Percentiles rank a stretch among this genome's conserved stretches.
Conservation (phyloP, 2,888 invertebrate species). For the Dusona sp. region DNA sequence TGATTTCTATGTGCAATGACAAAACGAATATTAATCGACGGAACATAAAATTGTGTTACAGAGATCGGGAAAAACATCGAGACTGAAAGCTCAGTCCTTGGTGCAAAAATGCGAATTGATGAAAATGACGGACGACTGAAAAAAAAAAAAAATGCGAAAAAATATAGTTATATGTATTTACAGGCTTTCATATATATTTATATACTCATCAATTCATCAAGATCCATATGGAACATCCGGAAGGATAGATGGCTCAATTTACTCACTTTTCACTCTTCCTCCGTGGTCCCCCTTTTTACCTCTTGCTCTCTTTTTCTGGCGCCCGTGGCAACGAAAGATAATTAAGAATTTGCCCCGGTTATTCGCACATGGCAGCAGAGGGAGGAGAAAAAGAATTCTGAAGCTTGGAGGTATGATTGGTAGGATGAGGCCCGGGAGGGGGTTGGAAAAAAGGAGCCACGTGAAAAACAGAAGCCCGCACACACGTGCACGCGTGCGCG, state of each 20-base stretch:
- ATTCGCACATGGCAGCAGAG: slow-evolving; percentile 52
- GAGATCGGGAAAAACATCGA: neutral
- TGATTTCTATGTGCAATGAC: neutral
- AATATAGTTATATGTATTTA: neutral
- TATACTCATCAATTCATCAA: slow-evolving; percentile 62
- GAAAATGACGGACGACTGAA: slow-evolving; percentile 3
- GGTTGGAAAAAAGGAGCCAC: slow-evolving; percentile 42
- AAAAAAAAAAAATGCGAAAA: neutral
- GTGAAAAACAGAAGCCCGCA: slow-evolving; percentile 19
- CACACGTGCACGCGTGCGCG: slow-evolving; percentile 10
- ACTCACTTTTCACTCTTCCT: slow-evolving; percentile 39
- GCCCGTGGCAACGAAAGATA: slow-evolving; percentile 66
- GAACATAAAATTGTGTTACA: neutral
- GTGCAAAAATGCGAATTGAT: neutral
- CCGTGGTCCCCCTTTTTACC: neutral
- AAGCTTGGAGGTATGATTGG: slow-evolving; percentile 50
- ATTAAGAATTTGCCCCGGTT: slow-evolving; percentile 67
- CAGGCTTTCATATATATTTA: slow-evolving; percentile 1
- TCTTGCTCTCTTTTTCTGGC: slow-evolving; percentile 23
- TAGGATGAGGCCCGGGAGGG: slow-evolving; percentile 9
- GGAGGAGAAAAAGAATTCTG: slow-evolving; percentile 55
- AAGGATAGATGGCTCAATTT: slow-evolving; percentile 64
- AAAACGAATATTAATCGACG: slow-evolving; percentile 4
- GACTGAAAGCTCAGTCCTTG: neutral
- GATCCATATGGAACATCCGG: slow-evolving; percentile 58